Percentiles rank a stretch among this genome's conserved stretches.
These are phyloP conservation scores for Tuberolachnus salignus DNA, from an alignment of 2,888 invertebrate genomes.

Conservation along the genomic window DNA sequence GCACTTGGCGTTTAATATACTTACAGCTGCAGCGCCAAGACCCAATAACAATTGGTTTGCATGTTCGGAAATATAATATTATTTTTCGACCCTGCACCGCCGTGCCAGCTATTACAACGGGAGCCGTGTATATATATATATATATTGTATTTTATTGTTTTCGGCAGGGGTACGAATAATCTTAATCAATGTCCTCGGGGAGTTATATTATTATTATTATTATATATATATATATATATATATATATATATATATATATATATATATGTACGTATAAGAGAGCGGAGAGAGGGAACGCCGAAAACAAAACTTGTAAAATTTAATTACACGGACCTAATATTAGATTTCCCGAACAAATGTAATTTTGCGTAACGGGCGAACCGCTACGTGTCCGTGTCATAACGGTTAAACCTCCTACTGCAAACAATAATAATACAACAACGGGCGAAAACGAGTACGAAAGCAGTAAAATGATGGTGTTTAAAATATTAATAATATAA, in stretches of 20 bases:
- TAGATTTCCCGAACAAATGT: conserved; percentile 55
- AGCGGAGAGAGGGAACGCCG: not conserved
- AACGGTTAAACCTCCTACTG: conserved; percentile 46
- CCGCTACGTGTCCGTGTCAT: conserved; percentile 37
- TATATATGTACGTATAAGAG: no score
- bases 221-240: no score
- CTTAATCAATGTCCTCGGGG: conserved; percentile 54
- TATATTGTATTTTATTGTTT: conserved; percentile 50
- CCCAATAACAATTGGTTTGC: conserved; percentile 36
- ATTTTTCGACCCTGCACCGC: conserved; percentile 8
- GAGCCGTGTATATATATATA: not conserved
- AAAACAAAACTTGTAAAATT: conserved; percentile 55
- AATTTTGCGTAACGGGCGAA: conserved; percentile 44
- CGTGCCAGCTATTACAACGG: not conserved
- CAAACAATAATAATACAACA: not conserved
- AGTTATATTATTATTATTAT: conserved; percentile 34
- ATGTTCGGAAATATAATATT: conserved; percentile 20
- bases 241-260: no score
- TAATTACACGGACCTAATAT: conserved; percentile 54
- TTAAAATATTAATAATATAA: conserved; percentile 55
- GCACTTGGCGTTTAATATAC: no score
- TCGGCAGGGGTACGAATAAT: conserved; percentile 50
- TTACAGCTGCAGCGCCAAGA: not conserved
- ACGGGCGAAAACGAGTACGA: conserved; percentile 34
- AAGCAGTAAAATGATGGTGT: conserved; percentile 49